Percentiles rank a stretch among this genome's conserved stretches.
phyloP scores from a whole-genome alignment of 2,797 vertebrate genomes.

The Centroberyx gerrardi region DNA sequence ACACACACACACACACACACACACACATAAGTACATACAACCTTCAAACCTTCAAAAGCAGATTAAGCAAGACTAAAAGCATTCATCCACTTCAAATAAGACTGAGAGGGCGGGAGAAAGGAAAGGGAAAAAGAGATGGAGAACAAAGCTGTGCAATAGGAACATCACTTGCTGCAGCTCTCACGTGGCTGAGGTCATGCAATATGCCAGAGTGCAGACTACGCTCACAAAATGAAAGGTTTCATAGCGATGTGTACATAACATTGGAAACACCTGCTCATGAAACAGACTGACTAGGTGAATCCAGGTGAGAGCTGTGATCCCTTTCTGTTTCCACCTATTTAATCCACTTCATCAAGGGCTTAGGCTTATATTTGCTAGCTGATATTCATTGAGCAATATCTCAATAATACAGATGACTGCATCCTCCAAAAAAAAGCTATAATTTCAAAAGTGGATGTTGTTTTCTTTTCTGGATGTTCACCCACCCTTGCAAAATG shows the following conservation, averaged over 20 bases:
- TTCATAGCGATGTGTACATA: conserved; percentile 19
- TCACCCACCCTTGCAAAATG: conserved; percentile 56
- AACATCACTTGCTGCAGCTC: conserved; percentile 10
- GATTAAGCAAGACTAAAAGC: conserved; percentile 56
- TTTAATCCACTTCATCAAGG: conserved; percentile 39
- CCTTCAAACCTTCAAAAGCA: conserved; percentile 34
- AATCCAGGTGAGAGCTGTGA: conserved; percentile 19
- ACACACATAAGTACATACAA: conserved; percentile 1
- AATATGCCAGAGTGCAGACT: conserved; percentile 17
- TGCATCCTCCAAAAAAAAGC: conserved; percentile 42
- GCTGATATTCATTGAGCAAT: conserved; percentile 53
- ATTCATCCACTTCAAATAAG: conserved; percentile 55
- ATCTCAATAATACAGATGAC: conserved; percentile 61
- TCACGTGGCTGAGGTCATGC: conserved; percentile 13
- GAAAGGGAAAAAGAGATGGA: conserved; percentile 16
- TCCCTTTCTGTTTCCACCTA: conserved; percentile 37
- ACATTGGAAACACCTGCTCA: not conserved
- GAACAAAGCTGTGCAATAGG: conserved; percentile 28
- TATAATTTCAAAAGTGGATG: conserved; percentile 56
- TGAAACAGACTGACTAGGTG: not conserved
- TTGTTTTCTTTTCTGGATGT: conserved; percentile 41
- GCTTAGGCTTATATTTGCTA: conserved; percentile 44
- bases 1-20: not conserved
- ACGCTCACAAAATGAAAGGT: conserved; percentile 4
- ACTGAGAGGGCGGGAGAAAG: conserved; percentile 7